Evolutionary conservation across 2,888 invertebrate genomes (phyloP), one percentile per base, ranked within the genome.

Genomic region (Lasius platythorax): DNA sequence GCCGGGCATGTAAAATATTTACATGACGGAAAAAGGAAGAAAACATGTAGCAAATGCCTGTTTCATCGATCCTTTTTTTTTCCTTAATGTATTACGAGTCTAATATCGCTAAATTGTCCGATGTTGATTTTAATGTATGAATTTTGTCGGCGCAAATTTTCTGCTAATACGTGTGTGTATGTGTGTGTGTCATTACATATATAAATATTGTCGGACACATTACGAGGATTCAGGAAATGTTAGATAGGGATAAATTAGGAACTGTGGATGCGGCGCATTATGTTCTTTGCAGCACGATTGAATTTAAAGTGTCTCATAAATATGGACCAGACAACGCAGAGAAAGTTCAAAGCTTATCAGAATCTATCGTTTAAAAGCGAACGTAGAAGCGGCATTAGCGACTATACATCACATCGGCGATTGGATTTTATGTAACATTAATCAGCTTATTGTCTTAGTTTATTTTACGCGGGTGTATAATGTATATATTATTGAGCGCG

Each of bases 301-400:
- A 33, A 43, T 76, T 75, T 18, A 66, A 53, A 53, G 53, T 53
- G 18, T 18, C 64, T 76, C 75, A 76, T 76, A 76, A 76, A 76
- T 76, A 76, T 66, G 64, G 37, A 76, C 23, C 37, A 76, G 75
- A 76, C 75, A 53, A 66, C 50, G n/a, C 50, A 6, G 50, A 11
- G 64, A 76, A 76, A 66, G 64, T 66, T 76, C 18, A 76, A 76
- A 76, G 75, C 53, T 75, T 76, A 76, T 76, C 64, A 53, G 53
- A 66, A 53, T 76, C 66, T 50, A 53, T n/a, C 50, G n/a, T 28
- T 76, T 76, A 76, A 76, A 76, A 66, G 53, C 28, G 33, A 64
- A 53, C 33, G 37, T 11, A 53, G 2, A 64, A 50, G 15, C 50
- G 23, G 23, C 64, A 64, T 64, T 75, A 75, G 11, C 37, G 33